Percentiles rank a stretch among this genome's conserved stretches.
Evolutionary conservation across 2,113 vertebrate genomes (phyloP).

Genomic region (Catharus fuscescens): DNA sequence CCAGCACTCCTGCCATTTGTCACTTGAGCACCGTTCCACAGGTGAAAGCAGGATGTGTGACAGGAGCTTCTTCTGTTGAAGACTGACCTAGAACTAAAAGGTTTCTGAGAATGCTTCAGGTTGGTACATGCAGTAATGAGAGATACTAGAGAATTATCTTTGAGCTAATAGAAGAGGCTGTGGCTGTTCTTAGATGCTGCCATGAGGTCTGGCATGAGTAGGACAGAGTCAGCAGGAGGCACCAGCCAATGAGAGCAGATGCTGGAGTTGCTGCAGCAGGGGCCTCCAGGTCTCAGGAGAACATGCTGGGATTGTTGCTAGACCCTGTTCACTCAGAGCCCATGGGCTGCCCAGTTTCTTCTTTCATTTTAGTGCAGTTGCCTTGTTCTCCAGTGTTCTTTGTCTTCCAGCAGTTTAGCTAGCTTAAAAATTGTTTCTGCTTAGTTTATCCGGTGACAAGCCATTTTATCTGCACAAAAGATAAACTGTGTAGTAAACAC

Average conservation of each 20-base stretch:
- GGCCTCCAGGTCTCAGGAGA: not conserved
- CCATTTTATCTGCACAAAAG: not conserved
- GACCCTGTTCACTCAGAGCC: not conserved
- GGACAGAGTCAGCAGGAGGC: not conserved
- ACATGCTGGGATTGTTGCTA: not conserved
- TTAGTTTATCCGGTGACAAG: not conserved
- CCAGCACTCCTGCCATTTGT: not conserved
- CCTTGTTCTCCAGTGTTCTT: not conserved
- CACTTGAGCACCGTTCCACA: not conserved
- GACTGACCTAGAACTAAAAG: not conserved
- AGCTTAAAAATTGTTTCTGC: not conserved
- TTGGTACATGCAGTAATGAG: not conserved
- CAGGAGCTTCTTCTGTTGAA: not conserved
- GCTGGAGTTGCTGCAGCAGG: not conserved
- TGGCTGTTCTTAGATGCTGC: not conserved
- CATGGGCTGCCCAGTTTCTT: not conserved
- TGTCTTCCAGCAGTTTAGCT: not conserved
- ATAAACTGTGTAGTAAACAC: not conserved
- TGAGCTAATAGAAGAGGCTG: not conserved
- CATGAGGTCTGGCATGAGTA: not conserved
- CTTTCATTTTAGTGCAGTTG: not conserved
- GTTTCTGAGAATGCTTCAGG: not conserved
- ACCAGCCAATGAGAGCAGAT: not conserved
- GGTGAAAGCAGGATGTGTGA: not conserved
- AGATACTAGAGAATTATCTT: not conserved